Evolutionary conservation across 2,113 vertebrate species (phyloP).

Genomic region (Shinisaurus crocodilurus): DNA sequence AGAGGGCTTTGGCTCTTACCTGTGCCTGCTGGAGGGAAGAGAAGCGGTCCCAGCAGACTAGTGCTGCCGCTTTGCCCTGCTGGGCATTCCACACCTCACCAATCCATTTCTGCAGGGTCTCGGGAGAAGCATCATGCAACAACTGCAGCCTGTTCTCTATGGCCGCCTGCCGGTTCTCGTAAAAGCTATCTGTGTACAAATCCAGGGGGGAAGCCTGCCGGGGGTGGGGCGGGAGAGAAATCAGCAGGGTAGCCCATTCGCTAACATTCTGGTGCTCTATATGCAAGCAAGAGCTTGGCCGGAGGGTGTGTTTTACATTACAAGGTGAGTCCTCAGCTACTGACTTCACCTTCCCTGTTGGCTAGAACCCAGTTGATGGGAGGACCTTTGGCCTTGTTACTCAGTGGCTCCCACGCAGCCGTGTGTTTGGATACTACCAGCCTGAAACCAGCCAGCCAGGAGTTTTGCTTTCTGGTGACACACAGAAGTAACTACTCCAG

Average conservation of each 20-base stretch:
- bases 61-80: constrained; percentile 82
- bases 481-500: background rate
- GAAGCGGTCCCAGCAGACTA: constrained; percentile 92
- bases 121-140: constrained; percentile 76
- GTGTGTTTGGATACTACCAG: background rate
- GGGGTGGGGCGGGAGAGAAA: background rate
- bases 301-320: too few species aligned
- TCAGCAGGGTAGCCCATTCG: background rate
- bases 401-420: background rate
- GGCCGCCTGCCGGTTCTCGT: constrained; percentile 80
- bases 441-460: background rate
- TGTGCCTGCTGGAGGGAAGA: constrained; percentile 89
- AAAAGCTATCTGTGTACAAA: constrained; percentile 93
- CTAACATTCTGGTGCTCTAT: too few species aligned
- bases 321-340: background rate
- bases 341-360: background rate
- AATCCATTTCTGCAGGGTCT: constrained; percentile 79
- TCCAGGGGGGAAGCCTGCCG: constrained; percentile 88
- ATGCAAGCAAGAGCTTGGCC: background rate
- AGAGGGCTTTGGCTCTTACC: constrained; percentile 69
- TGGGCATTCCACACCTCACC: constrained; percentile 85
- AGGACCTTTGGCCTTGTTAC: background rate
- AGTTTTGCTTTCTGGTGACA: background rate
- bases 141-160: constrained; percentile 82
- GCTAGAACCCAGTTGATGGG: background rate